Evolutionary conservation across 2,797 vertebrate species (phyloP).

Genomic region (Sebastolobus alascanus): DNA sequence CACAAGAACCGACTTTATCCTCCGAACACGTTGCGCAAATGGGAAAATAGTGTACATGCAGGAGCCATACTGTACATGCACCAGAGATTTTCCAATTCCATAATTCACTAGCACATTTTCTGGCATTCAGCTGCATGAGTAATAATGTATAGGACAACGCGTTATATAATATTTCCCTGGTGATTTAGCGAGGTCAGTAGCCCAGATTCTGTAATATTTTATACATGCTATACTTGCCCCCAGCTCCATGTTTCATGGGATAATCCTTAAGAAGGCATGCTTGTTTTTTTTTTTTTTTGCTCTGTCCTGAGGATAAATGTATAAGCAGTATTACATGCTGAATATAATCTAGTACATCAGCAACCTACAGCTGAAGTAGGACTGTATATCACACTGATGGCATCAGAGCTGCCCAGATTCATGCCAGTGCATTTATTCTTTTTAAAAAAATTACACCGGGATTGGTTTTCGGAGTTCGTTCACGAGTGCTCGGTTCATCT

Average conservation of each 20-base stretch:
- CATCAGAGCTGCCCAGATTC: background rate
- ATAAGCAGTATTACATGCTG: constrained; percentile 49
- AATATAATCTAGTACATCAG: constrained; percentile 61
- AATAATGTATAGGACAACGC: constrained; percentile 40
- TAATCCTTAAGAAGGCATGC: constrained; percentile 58
- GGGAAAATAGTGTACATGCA: constrained; percentile 17
- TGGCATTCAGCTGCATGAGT: constrained; percentile 33
- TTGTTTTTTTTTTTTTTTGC: constrained; percentile 32
- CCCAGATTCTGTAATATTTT: constrained; percentile 52
- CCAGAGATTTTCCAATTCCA: constrained; percentile 18
- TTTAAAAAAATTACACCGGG: background rate
- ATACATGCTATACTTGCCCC: constrained; percentile 24
- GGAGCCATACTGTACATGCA: background rate
- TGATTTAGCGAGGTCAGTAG: constrained; percentile 41
- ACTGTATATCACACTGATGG: constrained; percentile 23
- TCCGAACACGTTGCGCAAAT: constrained; percentile 27
- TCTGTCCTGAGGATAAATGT: constrained; percentile 54
- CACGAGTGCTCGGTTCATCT: constrained; percentile 24
- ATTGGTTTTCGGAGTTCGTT: constrained; percentile 10
- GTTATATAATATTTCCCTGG: constrained; percentile 42
- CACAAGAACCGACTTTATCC: background rate
- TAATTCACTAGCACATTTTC: constrained; percentile 38
- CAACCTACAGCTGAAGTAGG: constrained; percentile 37
- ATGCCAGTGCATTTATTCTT: constrained; percentile 4
- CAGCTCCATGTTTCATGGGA: constrained; percentile 57